These are phyloP conservation scores for Carlito syrichta DNA, from an alignment of 2,113 vertebrate species.

Conservation along the genomic window DNA sequence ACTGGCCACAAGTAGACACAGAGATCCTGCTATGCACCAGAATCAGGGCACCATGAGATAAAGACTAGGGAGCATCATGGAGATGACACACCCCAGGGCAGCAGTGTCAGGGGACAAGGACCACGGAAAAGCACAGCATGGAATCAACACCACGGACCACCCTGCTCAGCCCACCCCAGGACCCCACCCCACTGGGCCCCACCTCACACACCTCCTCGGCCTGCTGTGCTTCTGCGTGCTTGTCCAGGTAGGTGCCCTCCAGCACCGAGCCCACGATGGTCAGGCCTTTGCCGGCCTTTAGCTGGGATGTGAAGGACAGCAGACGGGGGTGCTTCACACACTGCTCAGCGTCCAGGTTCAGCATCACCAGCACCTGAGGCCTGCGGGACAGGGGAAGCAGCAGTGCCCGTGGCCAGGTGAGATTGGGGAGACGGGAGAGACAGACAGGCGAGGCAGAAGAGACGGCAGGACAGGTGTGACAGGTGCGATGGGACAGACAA, in stretches of 20 bases:
- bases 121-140: too few relatives aligned
- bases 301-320: constrained; percentile 93
- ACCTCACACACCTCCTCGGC: constrained; percentile 94
- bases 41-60: too few relatives aligned
- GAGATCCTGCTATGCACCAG: too few relatives aligned
- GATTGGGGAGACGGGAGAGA: too few relatives aligned
- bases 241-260: constrained; percentile 93
- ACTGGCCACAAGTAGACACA: too few relatives aligned
- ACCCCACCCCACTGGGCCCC: neutral
- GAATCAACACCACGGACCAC: too few relatives aligned
- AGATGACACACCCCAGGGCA: too few relatives aligned
- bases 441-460: too few relatives aligned
- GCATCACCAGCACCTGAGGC: constrained; percentile 93
- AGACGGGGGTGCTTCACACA: constrained; percentile 92
- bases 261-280: constrained; percentile 95
- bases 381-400: constrained; percentile 69
- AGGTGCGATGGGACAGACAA: too few relatives aligned
- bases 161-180: neutral
- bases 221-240: constrained; percentile 86
- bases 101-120: too few relatives aligned
- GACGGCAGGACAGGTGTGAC: neutral
- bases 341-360: constrained; percentile 90
- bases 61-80: too few relatives aligned
- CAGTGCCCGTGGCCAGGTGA: neutral
- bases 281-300: constrained; percentile 96